Conservation (phyloP, 2,113 vertebrate species). For the Aspidoscelis tigris region DNA sequence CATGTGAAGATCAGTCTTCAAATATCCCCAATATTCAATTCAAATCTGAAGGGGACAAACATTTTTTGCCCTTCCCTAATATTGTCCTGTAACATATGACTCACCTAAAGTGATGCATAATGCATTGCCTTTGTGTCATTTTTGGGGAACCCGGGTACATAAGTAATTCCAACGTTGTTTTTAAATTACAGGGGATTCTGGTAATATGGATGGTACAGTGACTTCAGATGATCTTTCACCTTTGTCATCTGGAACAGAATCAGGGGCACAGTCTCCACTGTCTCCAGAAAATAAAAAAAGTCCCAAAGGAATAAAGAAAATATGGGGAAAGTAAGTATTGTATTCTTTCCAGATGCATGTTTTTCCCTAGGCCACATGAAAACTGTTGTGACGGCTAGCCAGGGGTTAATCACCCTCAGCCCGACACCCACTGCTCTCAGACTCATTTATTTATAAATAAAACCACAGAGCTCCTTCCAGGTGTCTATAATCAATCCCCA, state of each 20-base stretch:
- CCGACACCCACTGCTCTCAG: too few relatives aligned
- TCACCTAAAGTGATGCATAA: too few relatives aligned
- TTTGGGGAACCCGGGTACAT: neutral
- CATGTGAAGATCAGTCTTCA: too few relatives aligned
- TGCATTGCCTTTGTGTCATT: neutral
- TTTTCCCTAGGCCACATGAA: neutral
- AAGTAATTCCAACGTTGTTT: conserved; percentile 24
- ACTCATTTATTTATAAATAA: too few relatives aligned
- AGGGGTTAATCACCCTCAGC: too few relatives aligned
- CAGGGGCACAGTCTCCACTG: conserved; percentile 82
- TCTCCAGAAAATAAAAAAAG: conserved; percentile 90
- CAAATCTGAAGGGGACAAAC: too few relatives aligned
- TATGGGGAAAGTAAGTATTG: conserved; percentile 95
- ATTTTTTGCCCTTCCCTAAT: too few relatives aligned
- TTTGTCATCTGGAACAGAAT: conserved; percentile 78
- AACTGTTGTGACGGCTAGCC: neutral
- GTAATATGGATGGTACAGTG: conserved; percentile 76
- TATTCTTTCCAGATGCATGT: neutral
- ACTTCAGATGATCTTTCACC: conserved; percentile 79
- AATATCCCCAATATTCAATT: too few relatives aligned
- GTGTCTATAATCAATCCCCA: too few relatives aligned
- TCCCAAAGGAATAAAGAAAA: conserved; percentile 92
- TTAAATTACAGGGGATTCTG: conserved; percentile 80
- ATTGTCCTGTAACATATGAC: neutral
- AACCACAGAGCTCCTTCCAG: too few relatives aligned